Conservation (phyloP, 35 echinoderm and acorn worm genomes). For the Amphiura filiformis region DNA sequence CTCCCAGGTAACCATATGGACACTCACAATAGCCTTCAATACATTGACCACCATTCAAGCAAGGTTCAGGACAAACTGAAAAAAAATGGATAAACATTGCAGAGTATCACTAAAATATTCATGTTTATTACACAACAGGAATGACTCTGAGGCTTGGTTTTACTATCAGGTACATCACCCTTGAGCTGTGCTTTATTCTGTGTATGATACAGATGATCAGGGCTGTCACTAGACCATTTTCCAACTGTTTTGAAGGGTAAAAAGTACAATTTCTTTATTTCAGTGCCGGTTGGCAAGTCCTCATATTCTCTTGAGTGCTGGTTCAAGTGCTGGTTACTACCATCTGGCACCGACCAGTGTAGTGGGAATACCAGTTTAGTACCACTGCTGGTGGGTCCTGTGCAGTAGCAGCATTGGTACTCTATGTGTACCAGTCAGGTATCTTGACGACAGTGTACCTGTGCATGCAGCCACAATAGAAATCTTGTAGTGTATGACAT, state of each 20-base stretch:
- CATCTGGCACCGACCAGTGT: too few species aligned
- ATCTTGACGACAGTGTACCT: too few species aligned
- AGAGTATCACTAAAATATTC: neutral
- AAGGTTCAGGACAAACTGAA: slow-evolving; percentile 5
- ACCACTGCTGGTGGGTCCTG: too few species aligned
- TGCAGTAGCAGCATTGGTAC: too few species aligned
- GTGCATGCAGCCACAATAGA: too few species aligned
- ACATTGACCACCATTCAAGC: slow-evolving; percentile 78
- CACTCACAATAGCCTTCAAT: slow-evolving; percentile 72
- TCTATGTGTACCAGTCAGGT: too few species aligned
- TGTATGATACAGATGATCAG: neutral
- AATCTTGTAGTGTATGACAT: neutral
- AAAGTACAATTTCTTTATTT: too few species aligned
- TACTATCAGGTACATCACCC: neutral
- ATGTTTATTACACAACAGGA: neutral
- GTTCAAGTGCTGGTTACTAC: too few species aligned
- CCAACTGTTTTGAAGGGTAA: too few species aligned
- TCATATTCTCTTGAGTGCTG: too few species aligned
- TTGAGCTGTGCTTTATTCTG: neutral
- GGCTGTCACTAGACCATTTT: neutral
- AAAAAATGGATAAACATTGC: neutral
- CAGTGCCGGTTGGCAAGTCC: too few species aligned
- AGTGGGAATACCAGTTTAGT: too few species aligned
- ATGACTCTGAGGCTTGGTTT: neutral
- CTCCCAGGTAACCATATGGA: slow-evolving; percentile 51